Evolutionary conservation across 2,888 invertebrate genomes (phyloP).

Genomic region (Therioaphis trifolii): DNA sequence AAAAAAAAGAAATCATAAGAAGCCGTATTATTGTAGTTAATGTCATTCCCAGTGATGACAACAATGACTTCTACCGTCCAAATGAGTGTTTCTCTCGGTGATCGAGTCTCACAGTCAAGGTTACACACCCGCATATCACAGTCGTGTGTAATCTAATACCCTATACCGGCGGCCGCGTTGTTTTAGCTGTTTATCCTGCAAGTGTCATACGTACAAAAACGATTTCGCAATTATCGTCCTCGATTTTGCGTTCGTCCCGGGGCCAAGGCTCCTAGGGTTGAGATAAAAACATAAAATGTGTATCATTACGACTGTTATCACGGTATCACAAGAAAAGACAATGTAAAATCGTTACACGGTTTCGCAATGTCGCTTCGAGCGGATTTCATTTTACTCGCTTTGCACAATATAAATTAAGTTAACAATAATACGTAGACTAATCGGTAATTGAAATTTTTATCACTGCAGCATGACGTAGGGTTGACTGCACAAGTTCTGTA

Average conservation of each 20-base stretch:
- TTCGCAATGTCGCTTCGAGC: conserved; percentile 11
- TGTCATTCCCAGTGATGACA: not conserved
- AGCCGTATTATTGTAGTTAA: conserved; percentile 16
- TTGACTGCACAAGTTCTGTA: conserved; percentile 45
- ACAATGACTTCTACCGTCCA: not conserved
- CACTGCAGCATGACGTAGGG: not conserved
- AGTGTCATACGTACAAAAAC: not conserved
- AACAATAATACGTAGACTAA: conserved; percentile 32
- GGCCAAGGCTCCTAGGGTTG: not conserved
- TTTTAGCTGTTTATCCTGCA: conserved; percentile 1
- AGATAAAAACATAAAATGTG: conserved; percentile 34
- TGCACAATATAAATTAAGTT: conserved; percentile 35
- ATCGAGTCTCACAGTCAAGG: conserved; percentile 25
- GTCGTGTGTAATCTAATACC: not conserved
- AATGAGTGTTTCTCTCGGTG: not conserved
- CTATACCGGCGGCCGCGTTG: too few relatives aligned
- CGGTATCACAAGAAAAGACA: too few relatives aligned
- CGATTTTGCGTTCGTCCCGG: conserved; percentile 18
- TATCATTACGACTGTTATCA: conserved; percentile 48
- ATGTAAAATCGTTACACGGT: conserved; percentile 21
- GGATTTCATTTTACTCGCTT: conserved; percentile 33
- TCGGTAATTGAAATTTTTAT: conserved; percentile 42
- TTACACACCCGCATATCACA: too few relatives aligned
- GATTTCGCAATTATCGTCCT: conserved; percentile 35
- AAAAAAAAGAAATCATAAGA: conserved; percentile 18